Conservation (phyloP, 2,888 invertebrate genomes). For the Dryobota labecula region DNA sequence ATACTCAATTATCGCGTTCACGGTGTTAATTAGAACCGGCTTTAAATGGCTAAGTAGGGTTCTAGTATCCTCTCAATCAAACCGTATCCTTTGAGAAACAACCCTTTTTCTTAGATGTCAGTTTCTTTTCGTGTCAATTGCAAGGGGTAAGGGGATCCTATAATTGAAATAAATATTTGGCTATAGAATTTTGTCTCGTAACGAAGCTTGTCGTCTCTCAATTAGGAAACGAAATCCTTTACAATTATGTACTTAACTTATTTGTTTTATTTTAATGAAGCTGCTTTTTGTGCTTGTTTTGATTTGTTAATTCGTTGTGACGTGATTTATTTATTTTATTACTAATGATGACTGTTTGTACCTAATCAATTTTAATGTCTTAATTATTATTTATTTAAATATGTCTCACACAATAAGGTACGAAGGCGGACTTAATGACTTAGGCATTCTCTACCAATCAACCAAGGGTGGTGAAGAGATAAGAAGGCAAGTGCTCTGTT, state of each 20-base stretch:
- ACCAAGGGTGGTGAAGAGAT: too few relatives aligned
- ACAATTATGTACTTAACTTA: slow-evolving; percentile 63
- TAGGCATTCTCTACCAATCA: too few relatives aligned
- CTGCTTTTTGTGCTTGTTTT: slow-evolving; percentile 40
- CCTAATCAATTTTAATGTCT: background rate
- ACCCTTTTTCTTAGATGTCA: slow-evolving; percentile 87
- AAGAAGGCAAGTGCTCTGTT: too few relatives aligned
- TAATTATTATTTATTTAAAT: background rate
- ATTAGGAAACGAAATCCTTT: slow-evolving; percentile 70
- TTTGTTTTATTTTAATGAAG: slow-evolving; percentile 61
- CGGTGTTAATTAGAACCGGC: slow-evolving; percentile 80
- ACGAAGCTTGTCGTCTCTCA: slow-evolving; percentile 71
- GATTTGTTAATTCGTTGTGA: slow-evolving; percentile 5
- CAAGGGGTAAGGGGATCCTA: slow-evolving; percentile 68
- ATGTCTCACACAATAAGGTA: too few relatives aligned
- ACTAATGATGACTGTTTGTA: background rate
- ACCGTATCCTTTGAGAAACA: slow-evolving; percentile 72
- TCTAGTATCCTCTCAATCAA: slow-evolving; percentile 81
- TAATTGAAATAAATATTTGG: slow-evolving; percentile 89
- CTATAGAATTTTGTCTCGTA: slow-evolving; percentile 81
- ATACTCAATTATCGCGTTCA: slow-evolving; percentile 76
- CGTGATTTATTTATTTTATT: slow-evolving; percentile 19
- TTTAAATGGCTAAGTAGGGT: slow-evolving; percentile 79
- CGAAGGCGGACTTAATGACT: too few relatives aligned
- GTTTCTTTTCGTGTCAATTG: slow-evolving; percentile 85